Percentiles rank a stretch among this genome's conserved stretches.
phyloP scores from a whole-genome alignment of 2,113 vertebrate species.

The Solea solea region DNA sequence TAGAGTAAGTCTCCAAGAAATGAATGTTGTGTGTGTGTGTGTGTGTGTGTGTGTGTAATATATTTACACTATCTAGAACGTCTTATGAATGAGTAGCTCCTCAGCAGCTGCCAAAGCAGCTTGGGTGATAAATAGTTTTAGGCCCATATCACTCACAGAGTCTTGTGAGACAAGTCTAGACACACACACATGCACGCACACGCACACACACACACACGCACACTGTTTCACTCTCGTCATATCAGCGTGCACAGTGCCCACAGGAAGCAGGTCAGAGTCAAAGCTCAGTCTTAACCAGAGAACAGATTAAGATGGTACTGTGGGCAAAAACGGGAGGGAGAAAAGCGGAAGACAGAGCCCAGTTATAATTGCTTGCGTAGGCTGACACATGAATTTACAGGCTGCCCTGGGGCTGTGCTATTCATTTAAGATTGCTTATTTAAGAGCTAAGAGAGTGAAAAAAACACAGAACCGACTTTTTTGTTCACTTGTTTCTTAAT shows the following conservation, averaged over 20 bases:
- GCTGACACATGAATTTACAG: constrained; percentile 79
- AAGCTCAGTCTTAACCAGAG: constrained; percentile 28
- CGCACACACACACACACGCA: constrained; percentile 1
- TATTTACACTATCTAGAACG: constrained; percentile 4
- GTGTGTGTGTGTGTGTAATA: constrained; percentile 3
- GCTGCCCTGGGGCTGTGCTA: constrained; percentile 50
- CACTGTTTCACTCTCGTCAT: not conserved
- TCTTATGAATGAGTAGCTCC: constrained; percentile 55
- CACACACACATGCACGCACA: constrained; percentile 17
- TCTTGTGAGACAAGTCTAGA: constrained; percentile 67
- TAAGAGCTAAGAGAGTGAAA: constrained; percentile 52
- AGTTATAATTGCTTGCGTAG: constrained; percentile 78
- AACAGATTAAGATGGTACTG: constrained; percentile 34
- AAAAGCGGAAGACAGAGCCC: constrained; percentile 57
- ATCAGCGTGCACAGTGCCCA: constrained; percentile 21
- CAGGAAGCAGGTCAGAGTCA: constrained; percentile 29
- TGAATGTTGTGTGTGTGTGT: too few species aligned
- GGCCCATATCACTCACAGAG: constrained; percentile 57
- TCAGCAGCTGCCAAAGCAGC: constrained; percentile 41
- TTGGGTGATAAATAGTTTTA: constrained; percentile 68
- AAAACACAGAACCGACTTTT: constrained; percentile 62
- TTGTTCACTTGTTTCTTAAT: constrained; percentile 74
- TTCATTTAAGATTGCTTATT: constrained; percentile 73
- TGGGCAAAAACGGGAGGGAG: constrained; percentile 35
- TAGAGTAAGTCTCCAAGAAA: too few species aligned